These are phyloP conservation scores for Athene cunicularia DNA, from an alignment of 2,113 vertebrate species.

Conservation along the genomic window DNA sequence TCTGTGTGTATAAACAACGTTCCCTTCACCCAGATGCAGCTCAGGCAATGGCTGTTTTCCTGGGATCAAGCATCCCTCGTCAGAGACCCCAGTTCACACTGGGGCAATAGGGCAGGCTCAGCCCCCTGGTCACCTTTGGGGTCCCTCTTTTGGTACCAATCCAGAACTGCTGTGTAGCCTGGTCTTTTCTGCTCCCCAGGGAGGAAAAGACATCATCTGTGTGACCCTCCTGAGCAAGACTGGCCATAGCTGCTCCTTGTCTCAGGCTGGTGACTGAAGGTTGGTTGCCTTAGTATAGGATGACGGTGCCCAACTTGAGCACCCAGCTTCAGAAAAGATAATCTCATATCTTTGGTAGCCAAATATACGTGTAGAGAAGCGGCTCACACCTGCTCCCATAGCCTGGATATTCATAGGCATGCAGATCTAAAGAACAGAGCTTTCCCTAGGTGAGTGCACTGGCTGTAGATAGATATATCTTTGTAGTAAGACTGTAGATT, in stretches of 20 bases:
- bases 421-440: background rate
- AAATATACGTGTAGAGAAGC: fast-evolving
- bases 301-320: background rate
- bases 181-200: background rate
- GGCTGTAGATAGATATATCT: background rate
- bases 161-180: fast-evolving
- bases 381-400: background rate
- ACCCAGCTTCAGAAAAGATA: background rate
- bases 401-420: background rate
- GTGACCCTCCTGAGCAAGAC: background rate
- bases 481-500: background rate
- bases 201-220: background rate
- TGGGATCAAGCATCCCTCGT: background rate
- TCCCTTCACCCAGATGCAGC: background rate
- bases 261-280: background rate
- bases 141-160: background rate
- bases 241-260: background rate
- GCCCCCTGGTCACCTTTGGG: background rate
- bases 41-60: background rate
- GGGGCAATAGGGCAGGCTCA: background rate
- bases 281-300: fast-evolving
- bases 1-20: background rate
- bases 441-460: background rate
- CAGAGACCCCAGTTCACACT: background rate
- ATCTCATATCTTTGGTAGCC: background rate